Conservation (phyloP, 2,113 vertebrate species). For the Chamaea fasciata region DNA sequence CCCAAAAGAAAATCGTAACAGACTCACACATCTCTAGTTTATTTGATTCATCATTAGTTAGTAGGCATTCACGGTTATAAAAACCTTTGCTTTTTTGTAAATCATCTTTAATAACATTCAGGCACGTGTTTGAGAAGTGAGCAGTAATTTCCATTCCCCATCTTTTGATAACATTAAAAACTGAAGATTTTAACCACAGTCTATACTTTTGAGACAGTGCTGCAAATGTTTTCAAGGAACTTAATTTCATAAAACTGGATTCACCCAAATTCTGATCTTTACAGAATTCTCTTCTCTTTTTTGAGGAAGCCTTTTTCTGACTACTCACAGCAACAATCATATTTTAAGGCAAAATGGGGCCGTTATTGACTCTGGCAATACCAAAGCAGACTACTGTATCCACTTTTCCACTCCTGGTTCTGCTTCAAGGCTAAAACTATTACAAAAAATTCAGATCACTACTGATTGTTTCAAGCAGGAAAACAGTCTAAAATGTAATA, state of each 20-base stretch:
- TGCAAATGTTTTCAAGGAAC: background rate
- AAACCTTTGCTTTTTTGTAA: background rate
- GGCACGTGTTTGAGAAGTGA: background rate
- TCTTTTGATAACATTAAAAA: background rate
- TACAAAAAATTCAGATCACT: background rate
- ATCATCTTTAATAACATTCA: background rate
- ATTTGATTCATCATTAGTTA: background rate
- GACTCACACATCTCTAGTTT: background rate
- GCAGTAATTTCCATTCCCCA: background rate
- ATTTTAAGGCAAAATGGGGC: background rate
- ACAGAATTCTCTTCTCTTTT: background rate
- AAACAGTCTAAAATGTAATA: background rate
- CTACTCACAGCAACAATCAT: background rate
- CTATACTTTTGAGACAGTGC: background rate
- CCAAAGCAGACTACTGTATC: background rate
- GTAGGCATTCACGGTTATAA: background rate
- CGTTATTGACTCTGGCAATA: background rate
- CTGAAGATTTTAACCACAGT: background rate
- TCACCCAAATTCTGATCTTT: background rate
- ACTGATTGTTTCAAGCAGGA: background rate
- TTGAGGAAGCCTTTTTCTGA: background rate
- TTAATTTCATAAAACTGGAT: background rate
- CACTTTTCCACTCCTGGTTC: background rate
- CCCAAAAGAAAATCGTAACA: background rate
- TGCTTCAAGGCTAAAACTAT: background rate